Evolutionary conservation across 2,113 vertebrate species (phyloP).

Genomic region (Thamnophis sirtalis): DNA sequence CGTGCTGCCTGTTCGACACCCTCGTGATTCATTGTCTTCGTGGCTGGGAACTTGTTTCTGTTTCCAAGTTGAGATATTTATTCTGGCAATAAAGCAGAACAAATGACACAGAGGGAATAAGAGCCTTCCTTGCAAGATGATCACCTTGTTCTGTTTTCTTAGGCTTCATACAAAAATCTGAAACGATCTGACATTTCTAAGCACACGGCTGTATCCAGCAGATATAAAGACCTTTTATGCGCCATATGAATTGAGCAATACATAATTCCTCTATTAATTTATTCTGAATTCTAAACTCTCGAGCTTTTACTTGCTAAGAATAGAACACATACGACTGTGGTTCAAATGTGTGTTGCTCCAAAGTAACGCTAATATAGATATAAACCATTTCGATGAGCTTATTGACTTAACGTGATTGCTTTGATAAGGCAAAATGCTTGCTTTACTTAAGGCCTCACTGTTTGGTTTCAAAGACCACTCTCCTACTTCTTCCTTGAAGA

Average conservation of each 20-base stretch:
- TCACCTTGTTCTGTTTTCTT: constrained; percentile 27
- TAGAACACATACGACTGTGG: constrained; percentile 37
- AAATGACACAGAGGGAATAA: constrained; percentile 64
- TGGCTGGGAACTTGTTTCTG: constrained; percentile 63
- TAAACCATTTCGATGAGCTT: constrained; percentile 60
- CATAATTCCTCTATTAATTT: constrained; percentile 8
- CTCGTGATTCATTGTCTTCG: constrained; percentile 62
- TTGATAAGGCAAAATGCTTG: constrained; percentile 48
- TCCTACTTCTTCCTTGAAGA: constrained; percentile 1
- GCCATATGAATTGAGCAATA: not conserved
- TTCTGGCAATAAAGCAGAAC: constrained; percentile 60
- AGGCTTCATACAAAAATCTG: constrained; percentile 20
- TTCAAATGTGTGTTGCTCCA: constrained; percentile 54
- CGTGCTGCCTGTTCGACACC: constrained; percentile 50
- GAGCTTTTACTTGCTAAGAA: constrained; percentile 38
- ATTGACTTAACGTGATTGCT: constrained; percentile 54
- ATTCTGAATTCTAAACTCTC: not conserved
- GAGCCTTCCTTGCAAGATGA: constrained; percentile 49
- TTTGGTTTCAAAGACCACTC: constrained; percentile 12
- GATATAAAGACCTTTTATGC: constrained; percentile 14
- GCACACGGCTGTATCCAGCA: constrained; percentile 24
- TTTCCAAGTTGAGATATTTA: constrained; percentile 65
- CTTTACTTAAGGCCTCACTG: constrained; percentile 39
- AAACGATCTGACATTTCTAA: not conserved
- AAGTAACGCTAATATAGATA: constrained; percentile 57